These are phyloP conservation scores for Plutomurus gul DNA, from an alignment of 1,140 invertebrate genomes.

Conservation along the genomic window DNA sequence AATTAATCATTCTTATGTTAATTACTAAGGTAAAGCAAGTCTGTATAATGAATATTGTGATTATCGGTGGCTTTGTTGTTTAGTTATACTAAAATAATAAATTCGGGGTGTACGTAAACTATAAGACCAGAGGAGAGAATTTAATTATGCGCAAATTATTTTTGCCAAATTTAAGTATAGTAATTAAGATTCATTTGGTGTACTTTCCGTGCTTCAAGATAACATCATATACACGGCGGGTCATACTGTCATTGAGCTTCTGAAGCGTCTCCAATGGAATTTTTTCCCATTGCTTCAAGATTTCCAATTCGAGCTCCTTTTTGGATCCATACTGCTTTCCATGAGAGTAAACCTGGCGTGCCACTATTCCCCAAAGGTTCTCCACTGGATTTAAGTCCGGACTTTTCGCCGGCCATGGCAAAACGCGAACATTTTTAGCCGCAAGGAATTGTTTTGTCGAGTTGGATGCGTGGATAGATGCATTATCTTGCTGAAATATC, in stretches of 20 bases:
- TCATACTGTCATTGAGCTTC: not conserved
- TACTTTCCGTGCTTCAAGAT: not conserved
- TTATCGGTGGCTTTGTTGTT: no score
- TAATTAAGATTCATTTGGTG: not conserved
- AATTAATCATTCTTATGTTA: no score
- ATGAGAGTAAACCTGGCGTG: conserved; percentile 34
- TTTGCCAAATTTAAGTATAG: no score
- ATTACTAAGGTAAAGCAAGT: no score
- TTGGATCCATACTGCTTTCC: conserved; percentile 2
- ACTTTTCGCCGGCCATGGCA: not conserved
- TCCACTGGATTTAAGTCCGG: conserved; percentile 43
- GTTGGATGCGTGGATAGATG: not conserved
- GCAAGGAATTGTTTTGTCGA: not conserved
- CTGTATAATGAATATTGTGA: no score
- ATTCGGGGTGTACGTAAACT: no score
- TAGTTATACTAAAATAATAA: no score
- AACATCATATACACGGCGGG: not conserved
- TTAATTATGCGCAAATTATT: no score
- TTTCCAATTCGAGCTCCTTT: conserved; percentile 1
- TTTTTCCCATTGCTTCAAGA: conserved; percentile 22
- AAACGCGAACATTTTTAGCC: not conserved
- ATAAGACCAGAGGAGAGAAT: no score
- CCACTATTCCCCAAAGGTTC: conserved; percentile 37
- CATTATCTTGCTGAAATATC: conserved; percentile 40
- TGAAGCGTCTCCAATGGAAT: not conserved